Evolutionary conservation across 2,888 invertebrate genomes (phyloP).

Genomic region (Anoplius nigerrimus): DNA sequence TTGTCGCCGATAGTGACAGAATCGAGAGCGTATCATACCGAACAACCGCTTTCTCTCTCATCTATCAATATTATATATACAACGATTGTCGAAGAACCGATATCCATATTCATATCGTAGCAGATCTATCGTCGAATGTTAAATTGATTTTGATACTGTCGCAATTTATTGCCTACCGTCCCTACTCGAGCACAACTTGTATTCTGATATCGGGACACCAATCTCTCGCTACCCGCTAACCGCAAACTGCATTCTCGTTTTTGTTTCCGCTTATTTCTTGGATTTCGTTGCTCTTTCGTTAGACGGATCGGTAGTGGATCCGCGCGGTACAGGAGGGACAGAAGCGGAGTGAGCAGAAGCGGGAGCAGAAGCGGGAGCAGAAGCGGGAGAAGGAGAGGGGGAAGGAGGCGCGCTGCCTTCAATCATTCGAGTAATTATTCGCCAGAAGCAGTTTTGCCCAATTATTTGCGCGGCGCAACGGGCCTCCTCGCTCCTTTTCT

Average conservation of each 20-base stretch:
- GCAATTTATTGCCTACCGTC: too few relatives aligned
- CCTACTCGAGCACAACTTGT: too few relatives aligned
- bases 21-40: constrained; percentile 27
- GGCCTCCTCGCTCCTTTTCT: constrained; percentile 20
- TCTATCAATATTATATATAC: too few relatives aligned
- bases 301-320: constrained; percentile 32
- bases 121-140: too few relatives aligned
- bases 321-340: background rate
- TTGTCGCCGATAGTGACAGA: constrained; percentile 33
- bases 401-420: constrained; percentile 42
- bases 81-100: too few relatives aligned
- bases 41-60: background rate
- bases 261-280: constrained; percentile 51
- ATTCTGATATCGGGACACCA: constrained; percentile 17
- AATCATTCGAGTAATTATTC: constrained; percentile 65
- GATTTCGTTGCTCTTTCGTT: constrained; percentile 50
- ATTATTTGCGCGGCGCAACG: constrained; percentile 61
- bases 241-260: constrained; percentile 49
- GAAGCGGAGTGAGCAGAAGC: too few relatives aligned
- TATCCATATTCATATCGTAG: too few relatives aligned
- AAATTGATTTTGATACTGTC: too few relatives aligned
- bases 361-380: background rate
- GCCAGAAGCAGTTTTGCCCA: constrained; percentile 64
- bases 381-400: constrained; percentile 1
- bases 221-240: constrained; percentile 37